A percentile compares a stretch with the other conserved stretches of the same genome.
phyloP scores from a whole-genome alignment of 2,113 vertebrate genomes.

The Laticauda laticaudata region DNA sequence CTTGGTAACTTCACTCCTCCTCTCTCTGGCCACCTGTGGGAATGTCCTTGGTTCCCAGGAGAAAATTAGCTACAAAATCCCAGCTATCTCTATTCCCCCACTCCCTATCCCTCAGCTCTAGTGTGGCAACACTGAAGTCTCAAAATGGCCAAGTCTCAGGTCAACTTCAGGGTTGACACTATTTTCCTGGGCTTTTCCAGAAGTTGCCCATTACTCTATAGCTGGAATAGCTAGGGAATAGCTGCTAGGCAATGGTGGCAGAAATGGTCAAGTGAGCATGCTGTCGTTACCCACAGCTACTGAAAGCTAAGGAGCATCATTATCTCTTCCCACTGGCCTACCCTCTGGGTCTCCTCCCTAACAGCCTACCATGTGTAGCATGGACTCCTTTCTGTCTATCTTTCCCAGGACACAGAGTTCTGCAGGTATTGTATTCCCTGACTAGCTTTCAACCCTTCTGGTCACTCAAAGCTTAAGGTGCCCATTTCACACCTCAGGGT shows the following conservation, averaged over 20 bases:
- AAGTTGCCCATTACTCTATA: background rate
- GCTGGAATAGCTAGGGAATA: too few species aligned
- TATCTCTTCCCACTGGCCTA: background rate
- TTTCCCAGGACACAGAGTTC: background rate
- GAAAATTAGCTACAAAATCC: too few species aligned
- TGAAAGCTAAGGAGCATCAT: background rate
- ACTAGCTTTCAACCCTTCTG: background rate
- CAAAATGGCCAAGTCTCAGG: too few species aligned
- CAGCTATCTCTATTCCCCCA: too few species aligned
- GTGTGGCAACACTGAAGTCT: too few species aligned
- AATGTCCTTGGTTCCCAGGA: too few species aligned
- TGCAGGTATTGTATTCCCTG: background rate
- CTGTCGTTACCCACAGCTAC: background rate
- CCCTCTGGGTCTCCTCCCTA: background rate
- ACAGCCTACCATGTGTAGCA: background rate
- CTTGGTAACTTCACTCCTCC: too few species aligned
- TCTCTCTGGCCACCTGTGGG: too few species aligned
- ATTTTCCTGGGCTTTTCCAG: background rate
- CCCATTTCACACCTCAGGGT: background rate
- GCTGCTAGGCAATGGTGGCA: background rate
- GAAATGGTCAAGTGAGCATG: background rate
- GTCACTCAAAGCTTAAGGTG: background rate
- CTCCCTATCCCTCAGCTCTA: too few species aligned
- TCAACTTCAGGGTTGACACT: too few species aligned
- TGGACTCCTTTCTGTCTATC: background rate